Evolutionary conservation across 2,797 vertebrate genomes (phyloP).

Genomic region (Sebastes nivosus): DNA sequence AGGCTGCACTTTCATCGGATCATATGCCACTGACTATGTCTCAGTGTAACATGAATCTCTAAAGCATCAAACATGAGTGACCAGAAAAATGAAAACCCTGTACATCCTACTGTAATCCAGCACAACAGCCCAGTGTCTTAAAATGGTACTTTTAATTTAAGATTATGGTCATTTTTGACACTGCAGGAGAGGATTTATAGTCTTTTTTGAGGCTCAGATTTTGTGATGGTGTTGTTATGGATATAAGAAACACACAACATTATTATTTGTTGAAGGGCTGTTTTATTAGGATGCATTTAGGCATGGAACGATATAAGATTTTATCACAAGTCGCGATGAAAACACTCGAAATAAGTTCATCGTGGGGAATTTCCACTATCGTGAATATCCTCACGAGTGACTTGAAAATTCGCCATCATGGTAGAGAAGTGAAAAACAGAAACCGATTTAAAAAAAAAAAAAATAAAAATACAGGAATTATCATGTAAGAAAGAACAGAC

Average conservation of each 20-base stretch:
- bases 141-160: background rate
- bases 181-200: background rate
- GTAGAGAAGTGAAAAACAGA: no score
- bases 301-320: background rate
- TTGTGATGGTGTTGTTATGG: background rate
- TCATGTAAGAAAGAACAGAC: no score
- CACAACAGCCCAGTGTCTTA: background rate
- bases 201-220: background rate
- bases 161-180: background rate
- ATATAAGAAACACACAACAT: no score
- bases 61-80: background rate
- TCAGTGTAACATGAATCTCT: background rate
- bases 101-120: background rate
- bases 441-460: no score
- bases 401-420: fast-evolving
- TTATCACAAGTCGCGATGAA: fast-evolving
- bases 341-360: background rate
- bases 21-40: slow-evolving; percentile 31
- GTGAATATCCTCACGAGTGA: background rate
- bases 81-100: background rate
- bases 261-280: background rate
- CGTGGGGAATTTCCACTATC: background rate
- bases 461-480: no score
- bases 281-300: background rate
- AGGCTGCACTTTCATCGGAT: slow-evolving; percentile 49